Base-by-base conservation (phyloP, 2,888 invertebrate genomes). In the Argyresthia goedartella region DNA sequence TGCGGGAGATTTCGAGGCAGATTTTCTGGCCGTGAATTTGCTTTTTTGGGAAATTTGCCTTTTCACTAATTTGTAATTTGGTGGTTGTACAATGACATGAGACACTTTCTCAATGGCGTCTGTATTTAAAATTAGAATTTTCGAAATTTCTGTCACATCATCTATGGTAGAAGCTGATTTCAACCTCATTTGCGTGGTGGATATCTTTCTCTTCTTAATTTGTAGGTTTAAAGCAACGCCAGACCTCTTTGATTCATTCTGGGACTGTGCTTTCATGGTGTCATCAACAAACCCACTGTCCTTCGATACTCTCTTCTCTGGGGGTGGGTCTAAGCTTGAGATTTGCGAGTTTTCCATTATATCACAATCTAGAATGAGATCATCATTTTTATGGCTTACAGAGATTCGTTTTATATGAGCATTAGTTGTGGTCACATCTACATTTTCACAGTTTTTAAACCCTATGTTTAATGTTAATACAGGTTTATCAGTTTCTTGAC, bases 111-210 rank as follows among this genome's bases (percentile, higher is more conserved):
- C 76, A 68, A 78, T 74, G 71, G 77, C 79, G 69, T 80, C 71
- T 62, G 80, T 78, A 54, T 85, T 86, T 67, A 84, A 84, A 85
- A 81, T 81, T 70, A 82, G 85, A 86, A 86, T 71, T 69, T 76
- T 81, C 61, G 69, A 60, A 65, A 74, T 68, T 66, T 76, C 74
- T 66, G 59, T 58, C 55, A 58, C 65, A 60, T 67, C 64, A 57
- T 61, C 60, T 55, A 51, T 47, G 57, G 25, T 25, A 6, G 25
- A 25, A 25, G 25, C 25, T 4, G 25, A 25, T 4, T 25, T 25
- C 25, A 25, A 25, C 25, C 25, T 25, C 3, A 6, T 25, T 25
- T 25, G 25, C 6, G 25, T 4, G 6, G 75, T 65, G 65, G 66
- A 65, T 65, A 67, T 55, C 56, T 73, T 80, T 61, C 72, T 72